Evolutionary conservation across 2,888 invertebrate genomes (phyloP).

Genomic region (Lobophora halterata): DNA sequence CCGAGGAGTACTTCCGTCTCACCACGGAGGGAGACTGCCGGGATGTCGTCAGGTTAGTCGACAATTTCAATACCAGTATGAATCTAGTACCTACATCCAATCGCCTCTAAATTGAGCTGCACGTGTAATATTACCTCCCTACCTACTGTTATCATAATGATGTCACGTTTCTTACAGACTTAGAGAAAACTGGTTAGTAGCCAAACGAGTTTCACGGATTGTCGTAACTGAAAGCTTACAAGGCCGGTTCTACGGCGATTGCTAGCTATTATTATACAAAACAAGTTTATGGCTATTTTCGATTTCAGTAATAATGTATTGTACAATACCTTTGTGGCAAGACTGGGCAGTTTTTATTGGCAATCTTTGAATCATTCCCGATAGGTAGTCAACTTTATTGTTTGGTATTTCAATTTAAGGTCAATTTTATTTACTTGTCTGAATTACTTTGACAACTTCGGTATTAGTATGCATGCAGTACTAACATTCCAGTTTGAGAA

Average conservation of each 20-base stretch:
- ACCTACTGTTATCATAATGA: slow-evolving; percentile 36
- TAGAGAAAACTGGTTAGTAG: slow-evolving; percentile 42
- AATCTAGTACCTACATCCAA: too few species aligned
- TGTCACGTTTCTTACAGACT: slow-evolving; percentile 39
- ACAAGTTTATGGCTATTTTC: slow-evolving; percentile 17
- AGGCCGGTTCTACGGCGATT: slow-evolving; percentile 34
- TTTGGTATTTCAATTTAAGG: too few species aligned
- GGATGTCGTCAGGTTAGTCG: slow-evolving; percentile 92
- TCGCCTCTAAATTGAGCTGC: too few species aligned
- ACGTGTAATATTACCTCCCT: too few species aligned
- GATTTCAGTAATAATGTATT: slow-evolving; percentile 21
- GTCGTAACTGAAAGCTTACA: slow-evolving; percentile 41
- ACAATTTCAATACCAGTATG: slow-evolving; percentile 22
- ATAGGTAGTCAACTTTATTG: too few species aligned
- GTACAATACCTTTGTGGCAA: slow-evolving; percentile 12
- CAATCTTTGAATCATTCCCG: slow-evolving; percentile 6
- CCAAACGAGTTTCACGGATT: slow-evolving; percentile 40
- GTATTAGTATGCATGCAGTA: slow-evolving; percentile 50
- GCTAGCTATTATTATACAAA: slow-evolving; percentile 16
- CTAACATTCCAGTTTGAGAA: slow-evolving; percentile 61
- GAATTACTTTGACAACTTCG: slow-evolving; percentile 24
- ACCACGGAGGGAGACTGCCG: slow-evolving; percentile 92
- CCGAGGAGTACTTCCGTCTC: slow-evolving; percentile 95
- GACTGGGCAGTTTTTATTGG: slow-evolving; percentile 13
- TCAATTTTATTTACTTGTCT: slow-evolving; percentile 32